Evolutionary conservation across 2,888 invertebrate genomes (phyloP).

Genomic region (Ophion obscuratus): DNA sequence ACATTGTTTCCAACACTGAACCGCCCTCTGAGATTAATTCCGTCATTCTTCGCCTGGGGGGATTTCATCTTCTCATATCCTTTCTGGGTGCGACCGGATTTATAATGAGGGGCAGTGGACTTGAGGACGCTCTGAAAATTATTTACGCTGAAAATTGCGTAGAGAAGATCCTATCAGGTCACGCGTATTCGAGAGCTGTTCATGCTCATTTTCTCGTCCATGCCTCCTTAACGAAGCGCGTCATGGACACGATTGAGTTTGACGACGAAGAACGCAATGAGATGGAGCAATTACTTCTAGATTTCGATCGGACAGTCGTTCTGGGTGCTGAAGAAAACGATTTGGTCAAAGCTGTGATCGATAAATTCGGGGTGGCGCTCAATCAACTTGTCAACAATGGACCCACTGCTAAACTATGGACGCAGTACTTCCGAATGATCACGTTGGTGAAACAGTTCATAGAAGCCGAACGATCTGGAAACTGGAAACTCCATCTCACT

Average conservation of each 20-base stretch:
- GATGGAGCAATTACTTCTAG: constrained; percentile 23
- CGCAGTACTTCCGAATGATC: too few relatives aligned
- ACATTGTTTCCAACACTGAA: constrained; percentile 8
- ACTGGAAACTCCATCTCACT: too few relatives aligned
- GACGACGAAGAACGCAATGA: constrained; percentile 47
- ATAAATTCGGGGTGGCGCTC: constrained; percentile 65
- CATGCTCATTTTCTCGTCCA: constrained; percentile 72
- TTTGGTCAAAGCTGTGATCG: constrained; percentile 14
- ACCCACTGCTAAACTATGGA: too few relatives aligned
- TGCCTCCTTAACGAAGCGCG: constrained; percentile 62
- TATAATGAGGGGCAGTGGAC: constrained; percentile 32
- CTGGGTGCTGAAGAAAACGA: constrained; percentile 28
- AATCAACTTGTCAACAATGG: constrained; percentile 62
- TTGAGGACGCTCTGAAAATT: constrained; percentile 69
- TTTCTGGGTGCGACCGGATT: constrained; percentile 37
- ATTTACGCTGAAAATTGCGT: constrained; percentile 69
- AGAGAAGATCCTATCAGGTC: constrained; percentile 73
- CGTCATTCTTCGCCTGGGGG: constrained; percentile 37
- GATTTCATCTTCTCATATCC: constrained; percentile 61
- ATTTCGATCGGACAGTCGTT: constrained; percentile 36
- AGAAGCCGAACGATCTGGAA: too few relatives aligned
- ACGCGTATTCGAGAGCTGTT: constrained; percentile 73
- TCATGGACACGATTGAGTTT: constrained; percentile 60
- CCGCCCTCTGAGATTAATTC: neutral
- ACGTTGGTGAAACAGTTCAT: too few relatives aligned